A percentile compares a stretch with the other conserved stretches of the same genome.
phyloP scores from a whole-genome alignment of 1,140 invertebrate species.

The Pogonomyrmex barbatus region DNA sequence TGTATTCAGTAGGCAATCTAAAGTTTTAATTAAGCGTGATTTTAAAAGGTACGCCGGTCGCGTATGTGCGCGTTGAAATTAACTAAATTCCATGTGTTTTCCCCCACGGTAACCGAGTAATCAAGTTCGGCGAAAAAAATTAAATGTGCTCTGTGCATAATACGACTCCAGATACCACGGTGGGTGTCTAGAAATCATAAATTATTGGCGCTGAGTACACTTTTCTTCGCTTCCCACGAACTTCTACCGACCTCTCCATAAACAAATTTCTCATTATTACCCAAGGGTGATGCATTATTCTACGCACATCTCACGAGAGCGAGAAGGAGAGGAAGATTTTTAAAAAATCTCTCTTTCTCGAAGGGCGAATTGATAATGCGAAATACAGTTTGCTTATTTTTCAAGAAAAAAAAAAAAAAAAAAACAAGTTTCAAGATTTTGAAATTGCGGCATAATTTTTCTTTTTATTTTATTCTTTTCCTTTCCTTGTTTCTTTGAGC shows the following conservation, averaged over 20 bases:
- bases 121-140: constrained; percentile 47
- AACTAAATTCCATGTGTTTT: constrained; percentile 53
- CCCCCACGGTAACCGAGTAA: constrained; percentile 44
- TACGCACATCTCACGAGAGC: not conserved
- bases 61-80: constrained; percentile 46
- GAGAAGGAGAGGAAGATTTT: not conserved
- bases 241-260: not conserved
- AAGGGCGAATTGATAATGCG: not conserved
- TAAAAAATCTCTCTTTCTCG: not conserved
- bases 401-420: not conserved
- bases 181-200: constrained; percentile 35
- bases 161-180: not conserved
- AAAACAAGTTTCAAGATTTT: constrained; percentile 23
- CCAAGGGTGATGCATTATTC: constrained; percentile 34
- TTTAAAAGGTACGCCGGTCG: constrained; percentile 45
- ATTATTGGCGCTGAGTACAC: constrained; percentile 20
- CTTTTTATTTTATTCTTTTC: not conserved
- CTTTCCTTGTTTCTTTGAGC: not conserved
- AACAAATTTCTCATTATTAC: constrained; percentile 45
- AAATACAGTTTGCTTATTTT: not conserved
- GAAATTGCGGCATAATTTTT: constrained; percentile 52
- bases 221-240: constrained; percentile 9
- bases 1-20: constrained; percentile 63
- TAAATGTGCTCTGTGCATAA: constrained; percentile 24
- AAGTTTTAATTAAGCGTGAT: constrained; percentile 58